Evolutionary conservation across 2,797 vertebrate species (phyloP), one percentile per base, ranked within the genome.

Genomic region (Tinamus major): DNA sequence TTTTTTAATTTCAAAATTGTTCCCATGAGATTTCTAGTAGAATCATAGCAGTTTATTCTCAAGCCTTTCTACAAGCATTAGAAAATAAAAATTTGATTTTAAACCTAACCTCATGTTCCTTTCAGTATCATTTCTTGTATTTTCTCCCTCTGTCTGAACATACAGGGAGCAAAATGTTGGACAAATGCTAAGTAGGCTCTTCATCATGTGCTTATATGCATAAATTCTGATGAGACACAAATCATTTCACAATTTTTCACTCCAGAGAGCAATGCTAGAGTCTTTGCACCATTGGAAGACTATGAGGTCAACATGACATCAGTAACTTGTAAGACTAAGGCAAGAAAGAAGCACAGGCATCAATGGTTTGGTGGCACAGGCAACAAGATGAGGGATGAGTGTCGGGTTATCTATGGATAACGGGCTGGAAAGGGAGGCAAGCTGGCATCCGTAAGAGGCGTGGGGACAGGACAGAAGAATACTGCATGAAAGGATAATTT

Each of bases 261-360:
- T 53, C 23, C n/a, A 15, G 29, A 81, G 20, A 86, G 15, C 68
- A 79, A 15, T 4, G 3, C 8, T 58, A n/a, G 15, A 3, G 58
- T 85, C 6, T 83, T 67, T 86, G 83, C 91, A 93, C 85, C 39
- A 78, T 10, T 76, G 69, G n/a, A 87, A 5, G 44, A 70, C 83
- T 94, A 59, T 33, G 7, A 71, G 58, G 51, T 78, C 68, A 79
- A 81, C 42, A 24, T 29, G n/a, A n/a, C 51, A 58, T 84, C 10
- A 2, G 20, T 33, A 62, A 31, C 13, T 37, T 68, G 78, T 4
- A 83, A 83, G 23, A 71, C 59, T 8, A 67, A 83, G n/a, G 9
- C 9, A 79, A 53, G 14, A 62, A 16, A 39, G 41, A 44, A 26
- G 6, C 3, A 16, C 19, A 53, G 15, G 8, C 67, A 61, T 33